phyloP scores from a whole-genome alignment of 2,888 invertebrate genomes.

The Galeruca laticollis region DNA sequence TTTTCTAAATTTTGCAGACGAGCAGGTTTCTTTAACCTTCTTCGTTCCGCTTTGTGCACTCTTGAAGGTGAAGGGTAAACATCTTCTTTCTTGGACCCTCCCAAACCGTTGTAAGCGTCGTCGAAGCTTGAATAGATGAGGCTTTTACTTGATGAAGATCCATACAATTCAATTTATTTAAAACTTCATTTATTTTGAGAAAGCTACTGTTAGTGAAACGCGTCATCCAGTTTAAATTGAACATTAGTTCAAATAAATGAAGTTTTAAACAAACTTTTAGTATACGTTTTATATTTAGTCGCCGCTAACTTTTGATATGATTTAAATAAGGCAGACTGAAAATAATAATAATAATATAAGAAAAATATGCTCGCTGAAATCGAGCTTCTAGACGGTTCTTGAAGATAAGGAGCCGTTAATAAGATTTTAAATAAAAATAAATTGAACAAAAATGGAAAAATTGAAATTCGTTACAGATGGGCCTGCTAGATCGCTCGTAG shows the following conservation, averaged over 20 bases:
- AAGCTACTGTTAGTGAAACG: too few relatives aligned
- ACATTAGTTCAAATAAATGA: too few relatives aligned
- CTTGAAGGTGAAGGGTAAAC: conserved; percentile 64
- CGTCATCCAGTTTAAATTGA: too few relatives aligned
- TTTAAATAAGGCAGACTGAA: conserved; percentile 48
- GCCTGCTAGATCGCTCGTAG: not conserved
- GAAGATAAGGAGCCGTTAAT: too few relatives aligned
- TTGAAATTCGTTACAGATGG: conserved; percentile 9
- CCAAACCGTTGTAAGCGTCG: conserved; percentile 69
- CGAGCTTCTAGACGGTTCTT: too few relatives aligned
- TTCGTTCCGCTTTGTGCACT: conserved; percentile 37
- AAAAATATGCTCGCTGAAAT: too few relatives aligned
- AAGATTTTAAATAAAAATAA: not conserved
- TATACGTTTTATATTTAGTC: conserved; percentile 18
- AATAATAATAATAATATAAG: too few relatives aligned
- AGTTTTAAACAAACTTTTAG: too few relatives aligned
- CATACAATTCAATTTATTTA: too few relatives aligned
- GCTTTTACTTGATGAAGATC: too few relatives aligned
- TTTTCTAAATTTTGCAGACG: conserved; percentile 54
- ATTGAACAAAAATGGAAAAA: not conserved
- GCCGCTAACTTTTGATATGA: conserved; percentile 6
- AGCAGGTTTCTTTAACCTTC: conserved; percentile 45
- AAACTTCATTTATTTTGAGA: too few relatives aligned
- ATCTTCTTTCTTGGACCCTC: conserved; percentile 71
- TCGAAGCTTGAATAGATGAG: too few relatives aligned